A percentile compares a stretch with the other conserved stretches of the same genome.
Evolutionary conservation across 2,113 vertebrate genomes (phyloP).

Genomic region (Ornithorhynchus anatinus): DNA sequence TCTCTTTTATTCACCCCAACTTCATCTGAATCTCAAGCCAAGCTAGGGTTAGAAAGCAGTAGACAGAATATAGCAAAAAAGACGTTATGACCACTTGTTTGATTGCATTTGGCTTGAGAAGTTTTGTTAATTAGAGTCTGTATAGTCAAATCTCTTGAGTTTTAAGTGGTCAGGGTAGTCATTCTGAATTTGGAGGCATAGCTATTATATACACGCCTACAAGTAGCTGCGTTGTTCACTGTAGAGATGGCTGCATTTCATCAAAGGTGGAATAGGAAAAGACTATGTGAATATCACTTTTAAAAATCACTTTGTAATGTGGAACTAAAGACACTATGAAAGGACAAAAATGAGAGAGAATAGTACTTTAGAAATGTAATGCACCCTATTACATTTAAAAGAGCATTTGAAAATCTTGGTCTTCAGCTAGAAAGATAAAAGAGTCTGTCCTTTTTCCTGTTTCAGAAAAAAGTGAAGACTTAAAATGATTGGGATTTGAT

Average conservation of each 20-base stretch:
- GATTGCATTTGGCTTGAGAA: conserved; percentile 44
- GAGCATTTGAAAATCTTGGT: conserved; percentile 4
- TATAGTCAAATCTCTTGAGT: conserved; percentile 43
- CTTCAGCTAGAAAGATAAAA: too few relatives aligned
- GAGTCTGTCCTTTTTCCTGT: too few relatives aligned
- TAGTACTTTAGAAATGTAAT: conserved; percentile 40
- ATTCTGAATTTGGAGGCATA: conserved; percentile 43
- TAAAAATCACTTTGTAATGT: conserved; percentile 28
- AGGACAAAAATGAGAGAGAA: conserved; percentile 27
- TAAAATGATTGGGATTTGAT: too few relatives aligned
- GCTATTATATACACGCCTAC: conserved; percentile 60
- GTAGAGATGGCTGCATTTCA: conserved; percentile 38
- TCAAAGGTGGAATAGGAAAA: conserved; percentile 43
- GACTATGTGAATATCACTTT: conserved; percentile 50
- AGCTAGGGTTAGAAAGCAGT: conserved; percentile 41
- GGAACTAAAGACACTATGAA: too few relatives aligned
- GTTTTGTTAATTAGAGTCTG: conserved; percentile 55
- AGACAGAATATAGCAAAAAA: conserved; percentile 52
- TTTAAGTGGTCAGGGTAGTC: conserved; percentile 62
- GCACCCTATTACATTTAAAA: conserved; percentile 28
- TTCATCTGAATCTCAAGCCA: conserved; percentile 50
- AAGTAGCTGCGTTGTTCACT: conserved; percentile 38
- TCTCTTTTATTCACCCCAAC: conserved; percentile 37
- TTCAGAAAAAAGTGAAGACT: too few relatives aligned
- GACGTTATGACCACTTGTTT: conserved; percentile 61